Conservation (phyloP, 2,797 vertebrate genomes). For the Xerus rutilus region DNA sequence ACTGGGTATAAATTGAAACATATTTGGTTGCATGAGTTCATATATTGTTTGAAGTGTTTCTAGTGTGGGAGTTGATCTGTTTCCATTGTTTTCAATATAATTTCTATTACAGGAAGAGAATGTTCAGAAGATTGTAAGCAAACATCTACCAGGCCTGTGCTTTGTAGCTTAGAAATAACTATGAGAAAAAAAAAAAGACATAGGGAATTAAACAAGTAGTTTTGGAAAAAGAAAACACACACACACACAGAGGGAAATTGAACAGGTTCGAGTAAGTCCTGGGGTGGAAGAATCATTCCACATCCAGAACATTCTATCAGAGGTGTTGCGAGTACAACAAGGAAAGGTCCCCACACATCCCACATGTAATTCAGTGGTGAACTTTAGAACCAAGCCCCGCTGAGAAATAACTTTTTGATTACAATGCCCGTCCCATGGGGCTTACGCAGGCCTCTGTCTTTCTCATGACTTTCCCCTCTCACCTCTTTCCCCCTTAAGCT, state of each 20-base stretch:
- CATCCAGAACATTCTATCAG: slow-evolving; percentile 12
- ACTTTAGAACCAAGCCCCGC: slow-evolving; percentile 70
- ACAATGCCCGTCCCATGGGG: slow-evolving; percentile 78
- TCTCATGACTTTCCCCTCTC: slow-evolving; percentile 55
- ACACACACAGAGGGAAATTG: background rate
- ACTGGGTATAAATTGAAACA: background rate
- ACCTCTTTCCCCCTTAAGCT: slow-evolving; percentile 69
- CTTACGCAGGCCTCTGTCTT: slow-evolving; percentile 42
- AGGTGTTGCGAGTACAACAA: slow-evolving; percentile 65
- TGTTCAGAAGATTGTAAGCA: slow-evolving; percentile 2
- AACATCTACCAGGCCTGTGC: slow-evolving; percentile 15
- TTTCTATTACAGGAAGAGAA: slow-evolving; percentile 23
- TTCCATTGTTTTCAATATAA: slow-evolving; percentile 47
- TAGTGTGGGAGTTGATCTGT: background rate
- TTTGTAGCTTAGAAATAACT: slow-evolving; percentile 63
- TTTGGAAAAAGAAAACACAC: background rate
- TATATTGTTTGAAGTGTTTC: background rate
- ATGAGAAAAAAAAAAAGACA: background rate
- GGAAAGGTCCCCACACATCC: slow-evolving; percentile 69
- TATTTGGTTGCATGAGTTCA: background rate
- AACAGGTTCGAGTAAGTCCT: background rate
- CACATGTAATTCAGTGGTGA: slow-evolving; percentile 84
- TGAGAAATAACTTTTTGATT: slow-evolving; percentile 82
- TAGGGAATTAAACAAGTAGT: background rate
- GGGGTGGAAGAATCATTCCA: background rate